Conservation (phyloP, 2,113 vertebrate species). For the Alectura lathami region DNA sequence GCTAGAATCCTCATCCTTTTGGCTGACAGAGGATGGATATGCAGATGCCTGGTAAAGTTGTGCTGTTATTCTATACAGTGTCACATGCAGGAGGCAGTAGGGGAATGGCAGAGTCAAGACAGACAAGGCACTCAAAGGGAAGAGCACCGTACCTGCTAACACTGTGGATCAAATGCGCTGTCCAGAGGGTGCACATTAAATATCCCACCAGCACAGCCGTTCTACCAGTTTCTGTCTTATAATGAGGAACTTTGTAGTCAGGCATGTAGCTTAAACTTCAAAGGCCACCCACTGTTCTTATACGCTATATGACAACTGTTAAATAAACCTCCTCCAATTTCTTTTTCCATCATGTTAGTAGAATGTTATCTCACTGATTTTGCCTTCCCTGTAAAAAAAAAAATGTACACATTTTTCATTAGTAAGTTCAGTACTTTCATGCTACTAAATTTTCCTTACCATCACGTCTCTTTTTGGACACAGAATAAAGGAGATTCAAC, state of each 20-base stretch:
- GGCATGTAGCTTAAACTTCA: neutral
- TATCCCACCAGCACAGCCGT: neutral
- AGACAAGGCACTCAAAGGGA: rapidly evolving
- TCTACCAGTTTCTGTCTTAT: neutral
- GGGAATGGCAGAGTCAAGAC: neutral
- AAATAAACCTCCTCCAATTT: neutral
- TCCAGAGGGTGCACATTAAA: neutral
- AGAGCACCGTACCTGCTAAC: neutral
- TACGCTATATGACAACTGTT: neutral
- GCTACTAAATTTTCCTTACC: neutral
- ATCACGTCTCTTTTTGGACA: neutral
- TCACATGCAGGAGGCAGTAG: neutral
- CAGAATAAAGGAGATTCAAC: neutral
- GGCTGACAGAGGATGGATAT: slow-evolving; percentile 42
- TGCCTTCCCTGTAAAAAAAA: neutral
- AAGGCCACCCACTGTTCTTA: neutral
- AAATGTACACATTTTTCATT: neutral
- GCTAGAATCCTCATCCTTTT: slow-evolving; percentile 43
- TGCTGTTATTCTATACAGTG: rapidly evolving
- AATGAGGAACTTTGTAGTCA: neutral
- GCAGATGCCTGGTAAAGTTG: slow-evolving; percentile 66
- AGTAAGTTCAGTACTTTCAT: neutral
- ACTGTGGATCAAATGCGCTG: neutral
- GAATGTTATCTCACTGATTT: neutral
- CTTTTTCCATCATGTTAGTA: neutral